Conservation (phyloP, 2,113 vertebrate genomes). For the Megalops atlanticus region DNA sequence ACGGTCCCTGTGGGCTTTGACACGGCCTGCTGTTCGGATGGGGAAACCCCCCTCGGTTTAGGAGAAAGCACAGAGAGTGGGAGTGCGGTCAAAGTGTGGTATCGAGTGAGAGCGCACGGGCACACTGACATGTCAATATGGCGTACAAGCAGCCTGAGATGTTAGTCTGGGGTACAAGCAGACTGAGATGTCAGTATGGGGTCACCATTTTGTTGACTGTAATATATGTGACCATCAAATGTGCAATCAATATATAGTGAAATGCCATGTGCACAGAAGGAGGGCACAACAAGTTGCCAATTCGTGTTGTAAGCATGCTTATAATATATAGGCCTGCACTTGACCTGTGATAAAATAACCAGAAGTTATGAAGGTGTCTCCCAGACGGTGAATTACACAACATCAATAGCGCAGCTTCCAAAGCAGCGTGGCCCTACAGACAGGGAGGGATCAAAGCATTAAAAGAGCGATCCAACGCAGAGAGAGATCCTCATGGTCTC, state of each 20-base stretch:
- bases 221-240: too few relatives aligned
- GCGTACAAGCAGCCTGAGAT: too few relatives aligned
- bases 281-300: background rate
- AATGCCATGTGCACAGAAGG: background rate
- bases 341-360: background rate
- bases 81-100: background rate
- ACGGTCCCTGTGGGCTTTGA: conserved; percentile 31
- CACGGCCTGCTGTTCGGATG: conserved; percentile 12
- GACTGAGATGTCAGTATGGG: too few relatives aligned
- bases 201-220: too few relatives aligned
- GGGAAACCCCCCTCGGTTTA: conserved; percentile 43
- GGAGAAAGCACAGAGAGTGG: background rate
- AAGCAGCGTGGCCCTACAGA: background rate
- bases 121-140: background rate
- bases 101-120: background rate
- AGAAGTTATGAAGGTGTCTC: background rate
- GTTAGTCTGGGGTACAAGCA: too few relatives aligned
- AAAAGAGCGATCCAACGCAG: background rate
- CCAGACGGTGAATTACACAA: background rate
- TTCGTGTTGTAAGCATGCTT: background rate
- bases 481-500: background rate
- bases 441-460: background rate
- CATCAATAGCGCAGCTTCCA: background rate
- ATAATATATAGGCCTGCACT: background rate
- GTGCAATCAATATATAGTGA: too few relatives aligned